phyloP scores from a whole-genome alignment of 2,888 invertebrate species.

The Polydrusus cervinus region DNA sequence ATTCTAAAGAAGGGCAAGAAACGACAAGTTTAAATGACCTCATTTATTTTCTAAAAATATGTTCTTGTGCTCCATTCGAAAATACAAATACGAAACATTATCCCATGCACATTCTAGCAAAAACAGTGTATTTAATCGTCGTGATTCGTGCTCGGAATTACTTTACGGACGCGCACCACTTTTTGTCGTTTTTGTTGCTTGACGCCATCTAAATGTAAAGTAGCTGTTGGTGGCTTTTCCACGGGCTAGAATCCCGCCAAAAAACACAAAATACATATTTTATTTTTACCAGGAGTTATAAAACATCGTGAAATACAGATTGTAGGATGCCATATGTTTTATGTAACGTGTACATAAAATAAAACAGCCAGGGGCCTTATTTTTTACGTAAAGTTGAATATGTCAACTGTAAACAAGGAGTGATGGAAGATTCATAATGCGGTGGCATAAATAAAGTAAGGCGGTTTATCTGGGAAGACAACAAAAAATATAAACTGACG shows the following conservation, averaged over 20 bases:
- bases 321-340: conserved; percentile 15
- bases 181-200: conserved; percentile 33
- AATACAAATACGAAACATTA: conserved; percentile 12
- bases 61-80: not conserved
- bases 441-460: conserved; percentile 1
- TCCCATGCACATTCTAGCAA: not conserved
- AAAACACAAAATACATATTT: conserved; percentile 21
- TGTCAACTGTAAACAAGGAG: conserved; percentile 11
- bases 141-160: conserved; percentile 19
- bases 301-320: conserved; percentile 18
- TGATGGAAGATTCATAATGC: conserved; percentile 12
- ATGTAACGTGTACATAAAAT: conserved; percentile 20
- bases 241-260: not conserved
- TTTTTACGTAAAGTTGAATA: conserved; percentile 13
- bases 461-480: not conserved
- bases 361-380: conserved; percentile 13
- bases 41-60: too few relatives aligned
- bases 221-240: conserved; percentile 25
- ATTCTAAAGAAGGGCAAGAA: too few relatives aligned
- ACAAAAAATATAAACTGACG: conserved; percentile 3
- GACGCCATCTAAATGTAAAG: conserved; percentile 47
- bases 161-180: conserved; percentile 7
- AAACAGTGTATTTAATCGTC: conserved; percentile 18
- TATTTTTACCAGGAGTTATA: conserved; percentile 28
- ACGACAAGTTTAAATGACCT: too few relatives aligned